Percentiles rank a stretch among this genome's conserved stretches.
Evolutionary conservation across 1,140 invertebrate species (phyloP).

Genomic region (Bicyclus anynana): DNA sequence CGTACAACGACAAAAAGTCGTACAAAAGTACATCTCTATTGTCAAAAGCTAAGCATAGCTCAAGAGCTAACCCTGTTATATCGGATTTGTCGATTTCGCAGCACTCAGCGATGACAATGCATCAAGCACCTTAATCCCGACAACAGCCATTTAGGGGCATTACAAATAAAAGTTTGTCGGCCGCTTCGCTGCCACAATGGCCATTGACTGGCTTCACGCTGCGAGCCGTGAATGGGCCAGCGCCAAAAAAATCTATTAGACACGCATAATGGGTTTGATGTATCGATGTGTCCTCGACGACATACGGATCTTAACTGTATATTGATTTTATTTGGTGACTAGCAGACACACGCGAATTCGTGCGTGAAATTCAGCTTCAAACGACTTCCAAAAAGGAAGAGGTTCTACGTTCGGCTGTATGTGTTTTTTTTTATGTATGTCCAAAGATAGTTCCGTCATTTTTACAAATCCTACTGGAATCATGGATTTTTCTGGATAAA

Average conservation of each 20-base stretch:
- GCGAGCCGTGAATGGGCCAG: conserved; percentile 64
- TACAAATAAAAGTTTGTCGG: conserved; percentile 73
- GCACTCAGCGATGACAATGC: conserved; percentile 60
- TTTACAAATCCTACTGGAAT: too few relatives aligned
- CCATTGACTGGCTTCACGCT: conserved; percentile 70
- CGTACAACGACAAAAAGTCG: background rate
- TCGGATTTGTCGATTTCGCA: conserved; percentile 48
- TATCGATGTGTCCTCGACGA: conserved; percentile 48
- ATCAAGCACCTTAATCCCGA: conserved; percentile 66
- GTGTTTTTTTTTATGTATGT: too few relatives aligned
- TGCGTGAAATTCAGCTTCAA: too few relatives aligned
- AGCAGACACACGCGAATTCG: too few relatives aligned
- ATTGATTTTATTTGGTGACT: conserved; percentile 6
- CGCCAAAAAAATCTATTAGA: conserved; percentile 74
- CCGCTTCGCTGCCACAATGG: conserved; percentile 60
- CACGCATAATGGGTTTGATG: conserved; percentile 66
- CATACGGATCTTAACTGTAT: conserved; percentile 32
- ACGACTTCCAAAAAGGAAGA: too few relatives aligned
- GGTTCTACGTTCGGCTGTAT: too few relatives aligned
- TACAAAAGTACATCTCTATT: conserved; percentile 5
- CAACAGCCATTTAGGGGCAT: conserved; percentile 71
- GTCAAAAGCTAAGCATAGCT: conserved; percentile 31
- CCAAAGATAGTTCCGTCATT: too few relatives aligned
- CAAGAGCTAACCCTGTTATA: conserved; percentile 30
- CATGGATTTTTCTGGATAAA: too few relatives aligned